Base-by-base conservation (phyloP, 2,888 invertebrate species). In the Mamestra brassicae region DNA sequence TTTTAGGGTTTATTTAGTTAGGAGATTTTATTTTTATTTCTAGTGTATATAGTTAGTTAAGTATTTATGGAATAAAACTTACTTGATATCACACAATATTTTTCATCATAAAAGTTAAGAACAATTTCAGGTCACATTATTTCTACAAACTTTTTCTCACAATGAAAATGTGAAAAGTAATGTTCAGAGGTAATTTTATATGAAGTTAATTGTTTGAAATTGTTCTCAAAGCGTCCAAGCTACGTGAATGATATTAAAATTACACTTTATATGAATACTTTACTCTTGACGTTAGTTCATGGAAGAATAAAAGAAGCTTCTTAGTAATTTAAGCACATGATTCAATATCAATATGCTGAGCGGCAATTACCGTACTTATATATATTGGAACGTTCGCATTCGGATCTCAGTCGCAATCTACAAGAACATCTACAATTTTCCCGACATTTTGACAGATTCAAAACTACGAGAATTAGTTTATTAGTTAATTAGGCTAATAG, bases 181-280 rank as follows among this genome's bases (percentile, higher is more conserved):
- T 63, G 34, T 67, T 81, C 81, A 67, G 63, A 78, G 57, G 57
- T 81, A 76, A 81, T 81, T 81, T 58, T 67, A 58, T 58, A 81
- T 13, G 47, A 76, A 76, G 52, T 57, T 54, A 76, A 81, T 78
- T 78, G 81, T 81, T 81, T 67, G 26, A 67, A 61, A 77, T 81
- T 76, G 76, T 78, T 76, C 62, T 42, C 60, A 60, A 65, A 80
- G 45, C 64, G 65, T 42, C 60, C 50, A 36, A 11, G 11, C 77
- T 64, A 77, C 54, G 61, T 45, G 54, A 80, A 42, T 80, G 47
- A 65, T 65, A 65, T 74, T 80, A 61, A 74, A 54, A 74, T 55
- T 50, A 38, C 64, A 26, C 34, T 74, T 74, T 65, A 61, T 45
- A 26, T 65, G 60, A 55, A 17, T 52, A 17, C 52, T 17, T 17